Evolutionary conservation across 2,888 invertebrate species (phyloP).

Genomic region (Tupiocoris notatus): DNA sequence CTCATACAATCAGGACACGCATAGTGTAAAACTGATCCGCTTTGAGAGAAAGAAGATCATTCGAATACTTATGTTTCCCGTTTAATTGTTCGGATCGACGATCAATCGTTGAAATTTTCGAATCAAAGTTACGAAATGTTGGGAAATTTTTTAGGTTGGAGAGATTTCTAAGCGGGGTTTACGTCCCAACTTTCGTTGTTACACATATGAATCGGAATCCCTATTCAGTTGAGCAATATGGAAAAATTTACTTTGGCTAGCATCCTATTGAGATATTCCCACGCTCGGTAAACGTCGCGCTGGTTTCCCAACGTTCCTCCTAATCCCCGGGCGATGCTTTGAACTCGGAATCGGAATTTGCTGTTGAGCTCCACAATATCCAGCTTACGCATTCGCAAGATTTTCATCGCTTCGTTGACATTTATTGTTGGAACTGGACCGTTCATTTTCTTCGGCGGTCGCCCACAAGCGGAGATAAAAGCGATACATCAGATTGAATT

Average conservation of each 20-base stretch:
- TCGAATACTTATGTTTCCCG: not conserved
- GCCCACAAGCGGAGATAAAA: too few relatives aligned
- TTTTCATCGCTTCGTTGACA: constrained; percentile 18
- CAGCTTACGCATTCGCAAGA: constrained; percentile 25
- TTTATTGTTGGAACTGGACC: too few relatives aligned
- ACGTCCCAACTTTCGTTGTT: not conserved
- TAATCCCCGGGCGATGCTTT: constrained; percentile 19
- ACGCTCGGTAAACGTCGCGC: constrained; percentile 8
- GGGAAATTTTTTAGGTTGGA: not conserved
- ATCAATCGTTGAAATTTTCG: not conserved
- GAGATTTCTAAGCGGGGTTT: too few relatives aligned
- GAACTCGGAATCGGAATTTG: constrained; percentile 16
- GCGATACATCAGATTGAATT: too few relatives aligned
- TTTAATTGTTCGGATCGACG: not conserved
- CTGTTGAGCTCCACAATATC: constrained; percentile 16
- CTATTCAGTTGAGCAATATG: not conserved
- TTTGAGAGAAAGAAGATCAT: too few relatives aligned
- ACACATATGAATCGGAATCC: not conserved
- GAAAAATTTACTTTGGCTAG: constrained; percentile 7
- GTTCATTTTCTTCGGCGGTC: too few relatives aligned
- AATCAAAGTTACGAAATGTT: not conserved
- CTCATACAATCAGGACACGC: too few relatives aligned
- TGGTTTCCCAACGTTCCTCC: constrained; percentile 9
- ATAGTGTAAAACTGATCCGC: too few relatives aligned
- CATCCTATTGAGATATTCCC: constrained; percentile 29